phyloP scores from a whole-genome alignment of 1,140 invertebrate genomes.

The Brachystomella parvula region DNA sequence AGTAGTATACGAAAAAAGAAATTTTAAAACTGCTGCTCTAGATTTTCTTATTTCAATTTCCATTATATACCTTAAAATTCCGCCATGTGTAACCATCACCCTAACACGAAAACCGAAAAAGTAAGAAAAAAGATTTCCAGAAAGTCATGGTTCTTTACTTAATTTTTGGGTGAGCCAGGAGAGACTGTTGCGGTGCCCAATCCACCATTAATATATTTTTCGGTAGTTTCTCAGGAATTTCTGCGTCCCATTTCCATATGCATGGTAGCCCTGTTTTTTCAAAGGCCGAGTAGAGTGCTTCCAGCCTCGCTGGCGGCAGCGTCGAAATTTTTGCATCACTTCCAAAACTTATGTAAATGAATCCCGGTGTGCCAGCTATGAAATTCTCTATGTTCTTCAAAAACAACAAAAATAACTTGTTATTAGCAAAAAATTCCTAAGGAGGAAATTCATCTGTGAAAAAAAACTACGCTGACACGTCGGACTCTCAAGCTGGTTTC shows the following conservation, averaged over 20 bases:
- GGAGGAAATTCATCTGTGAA: too few relatives aligned
- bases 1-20: neutral
- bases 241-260: slow-evolving; percentile 13
- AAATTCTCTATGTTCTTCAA: neutral
- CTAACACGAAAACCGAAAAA: neutral
- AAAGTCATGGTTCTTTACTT: slow-evolving; percentile 1
- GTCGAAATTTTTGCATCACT: neutral
- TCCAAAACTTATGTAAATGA: slow-evolving; percentile 14
- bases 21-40: neutral
- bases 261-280: neutral
- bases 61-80: slow-evolving; percentile 40
- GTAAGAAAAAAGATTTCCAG: neutral
- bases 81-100: slow-evolving; percentile 45
- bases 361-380: neutral
- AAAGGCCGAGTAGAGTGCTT: neutral
- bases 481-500: too few relatives aligned
- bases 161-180: slow-evolving; percentile 1
- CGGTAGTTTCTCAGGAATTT: neutral
- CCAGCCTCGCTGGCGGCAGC: neutral
- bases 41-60: neutral
- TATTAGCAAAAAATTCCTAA: too few relatives aligned
- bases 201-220: neutral
- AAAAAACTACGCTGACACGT: too few relatives aligned
- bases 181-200: slow-evolving; percentile 1
- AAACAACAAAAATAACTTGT: slow-evolving; percentile 1